phyloP scores from a whole-genome alignment of 2,888 invertebrate genomes.

The Diadegma fenestrale region DNA sequence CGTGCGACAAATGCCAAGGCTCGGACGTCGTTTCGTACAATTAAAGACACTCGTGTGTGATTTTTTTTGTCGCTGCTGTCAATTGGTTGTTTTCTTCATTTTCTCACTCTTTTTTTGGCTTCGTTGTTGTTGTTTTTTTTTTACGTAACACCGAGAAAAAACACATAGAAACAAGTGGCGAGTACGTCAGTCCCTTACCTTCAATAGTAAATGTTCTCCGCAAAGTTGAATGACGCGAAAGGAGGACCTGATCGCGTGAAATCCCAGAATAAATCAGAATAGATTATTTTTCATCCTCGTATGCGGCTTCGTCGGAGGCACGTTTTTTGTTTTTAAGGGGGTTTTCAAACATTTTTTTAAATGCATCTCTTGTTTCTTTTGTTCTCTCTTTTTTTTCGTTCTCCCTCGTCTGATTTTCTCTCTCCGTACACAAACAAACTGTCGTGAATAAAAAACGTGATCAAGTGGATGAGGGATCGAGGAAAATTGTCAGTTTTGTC shows the following conservation, averaged over 20 bases:
- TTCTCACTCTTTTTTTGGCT: constrained; percentile 29
- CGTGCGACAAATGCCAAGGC: constrained; percentile 75
- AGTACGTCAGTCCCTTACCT: constrained; percentile 85
- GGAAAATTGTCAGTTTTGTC: neutral
- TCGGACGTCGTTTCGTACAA: constrained; percentile 80
- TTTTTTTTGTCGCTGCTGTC: constrained; percentile 58
- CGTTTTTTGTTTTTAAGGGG: constrained; percentile 48
- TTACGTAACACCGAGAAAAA: constrained; percentile 84
- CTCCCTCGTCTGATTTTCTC: constrained; percentile 41
- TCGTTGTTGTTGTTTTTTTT: constrained; percentile 53
- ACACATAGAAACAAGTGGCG: constrained; percentile 85
- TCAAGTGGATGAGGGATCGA: constrained; percentile 43
- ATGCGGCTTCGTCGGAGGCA: constrained; percentile 76
- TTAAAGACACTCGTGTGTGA: constrained; percentile 82
- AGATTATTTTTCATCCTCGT: constrained; percentile 84
- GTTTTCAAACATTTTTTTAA: constrained; percentile 19
- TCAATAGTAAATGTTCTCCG: constrained; percentile 86
- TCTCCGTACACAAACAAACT: constrained; percentile 52
- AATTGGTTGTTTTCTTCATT: constrained; percentile 30
- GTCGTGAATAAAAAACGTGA: constrained; percentile 57
- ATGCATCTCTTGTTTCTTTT: constrained; percentile 32
- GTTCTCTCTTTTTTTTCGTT: constrained; percentile 25
- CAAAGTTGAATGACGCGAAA: constrained; percentile 85
- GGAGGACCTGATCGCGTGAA: constrained; percentile 84
- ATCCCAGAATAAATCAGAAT: constrained; percentile 85